A percentile compares a stretch with the other conserved stretches of the same genome.
phyloP scores from a whole-genome alignment of 2,113 vertebrate genomes.

The Rafetus swinhoei region DNA sequence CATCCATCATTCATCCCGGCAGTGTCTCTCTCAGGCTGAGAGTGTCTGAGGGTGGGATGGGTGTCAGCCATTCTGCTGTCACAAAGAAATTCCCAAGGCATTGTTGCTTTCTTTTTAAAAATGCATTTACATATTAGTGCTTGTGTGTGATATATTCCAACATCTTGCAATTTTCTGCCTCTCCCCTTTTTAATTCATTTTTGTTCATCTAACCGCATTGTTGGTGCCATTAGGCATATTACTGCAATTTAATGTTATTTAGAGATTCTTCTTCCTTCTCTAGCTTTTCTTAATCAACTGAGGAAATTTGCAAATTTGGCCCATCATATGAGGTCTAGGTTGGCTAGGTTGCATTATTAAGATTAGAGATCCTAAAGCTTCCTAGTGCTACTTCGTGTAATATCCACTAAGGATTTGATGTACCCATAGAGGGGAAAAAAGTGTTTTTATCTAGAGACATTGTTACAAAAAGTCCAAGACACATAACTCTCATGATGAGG shows the following conservation, averaged over 20 bases:
- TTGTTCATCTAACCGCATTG: neutral
- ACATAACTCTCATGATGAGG: neutral
- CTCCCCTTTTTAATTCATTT: neutral
- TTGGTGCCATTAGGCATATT: neutral
- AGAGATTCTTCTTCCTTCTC: neutral
- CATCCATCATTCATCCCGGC: no score
- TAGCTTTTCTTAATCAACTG: constrained; percentile 15
- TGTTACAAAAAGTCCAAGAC: fast-evolving
- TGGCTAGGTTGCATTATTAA: constrained; percentile 13
- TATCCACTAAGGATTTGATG: fast-evolving
- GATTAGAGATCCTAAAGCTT: constrained; percentile 8
- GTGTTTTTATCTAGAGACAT: neutral
- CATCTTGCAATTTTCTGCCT: neutral
- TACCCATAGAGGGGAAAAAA: neutral
- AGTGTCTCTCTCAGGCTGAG: neutral
- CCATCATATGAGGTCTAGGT: neutral
- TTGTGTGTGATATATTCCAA: neutral
- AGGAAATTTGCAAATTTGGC: constrained; percentile 10
- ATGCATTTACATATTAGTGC: neutral
- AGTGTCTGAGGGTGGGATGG: neutral
- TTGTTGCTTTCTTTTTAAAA: neutral
- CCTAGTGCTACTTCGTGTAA: neutral
- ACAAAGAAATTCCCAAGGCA: neutral
- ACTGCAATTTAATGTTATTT: neutral
- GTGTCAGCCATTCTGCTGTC: neutral